Base-by-base conservation (phyloP, 2,888 invertebrate genomes). In the Campoletis raptor region DNA sequence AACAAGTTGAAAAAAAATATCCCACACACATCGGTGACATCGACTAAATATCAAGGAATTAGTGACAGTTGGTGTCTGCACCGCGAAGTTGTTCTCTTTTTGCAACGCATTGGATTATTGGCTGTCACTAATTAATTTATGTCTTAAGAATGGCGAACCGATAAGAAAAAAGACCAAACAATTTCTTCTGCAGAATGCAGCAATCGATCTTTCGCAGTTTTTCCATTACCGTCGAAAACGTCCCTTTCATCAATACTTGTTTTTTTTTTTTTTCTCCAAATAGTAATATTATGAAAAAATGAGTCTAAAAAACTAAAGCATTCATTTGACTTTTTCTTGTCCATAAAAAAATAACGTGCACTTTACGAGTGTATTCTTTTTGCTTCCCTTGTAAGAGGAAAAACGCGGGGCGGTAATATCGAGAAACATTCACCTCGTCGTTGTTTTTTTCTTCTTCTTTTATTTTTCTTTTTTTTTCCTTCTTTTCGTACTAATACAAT, bases 401-500 rank as follows among this genome's bases (percentile, higher is more conserved):
- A 61, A 61, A 30, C 30, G 12, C 30, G 15, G 61, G 1, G 61
- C 30, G 15, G 6, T 30, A 30, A n/a, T 73, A 73, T 73, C 52
- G 54, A 37, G 37, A n/a, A 73, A 73, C 61, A 42, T 76, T 54
- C 42, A 30, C 36, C 76, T 42, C 40, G 45, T 36, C 30, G 76
- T 48, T 52, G 30, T 37, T 30, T 40, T 42, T 54, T 67, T 54
- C 30, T 30, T 30, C 30, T 67, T 54, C 5, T 64, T 36, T 21
- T 48, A 7, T n/a, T 45, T n/a, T 30, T n/a, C 30, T n/a, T 30
- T 64, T n/a, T 30, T 76, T 48, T 66, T 9, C 24, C n/a, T 10
- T n/a, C 40, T 72, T 76, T 69, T 69, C 45, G 42, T 76, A 48
- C 64, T 76, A 42, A 76, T 76, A 77, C 69, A 72, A 86, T 83